Base-by-base conservation (phyloP, 2,888 invertebrate species). In the Lasioglossum calceatum region DNA sequence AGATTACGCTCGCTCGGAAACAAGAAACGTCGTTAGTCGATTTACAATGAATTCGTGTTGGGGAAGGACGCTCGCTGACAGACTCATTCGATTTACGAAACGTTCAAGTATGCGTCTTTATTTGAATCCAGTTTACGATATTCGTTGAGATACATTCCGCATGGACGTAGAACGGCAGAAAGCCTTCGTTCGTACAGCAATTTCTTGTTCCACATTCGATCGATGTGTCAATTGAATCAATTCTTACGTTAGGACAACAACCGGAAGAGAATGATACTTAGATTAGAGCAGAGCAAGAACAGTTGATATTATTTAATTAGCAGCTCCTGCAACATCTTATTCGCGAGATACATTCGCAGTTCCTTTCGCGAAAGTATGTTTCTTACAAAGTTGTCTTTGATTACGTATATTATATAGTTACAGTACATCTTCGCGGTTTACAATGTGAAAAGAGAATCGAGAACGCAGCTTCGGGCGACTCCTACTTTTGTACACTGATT, bases 61-160 rank as follows among this genome's bases (percentile, higher is more conserved):
- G 44, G 44, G 10, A 39, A 39, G 36, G 67, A 39, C 39, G 19
- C 67, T 67, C 36, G 67, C 67, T 4, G 3, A 67, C 10, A 39
- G 39, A 39, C 19, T 39, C 10, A 70, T 70, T 23, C 70, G 23
- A 70, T 70, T 39, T 70, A 4, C 39, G 23, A 70, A 70, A 70
- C 39, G 39, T 70, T 70, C 70, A 23, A 36, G 4, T 70, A 70
- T 70, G 70, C 23, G 70, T 23, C 23, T 70, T 70, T 70, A 70
- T 70, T 70, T 70, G 4, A 70, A 23, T 70, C 10, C 10, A 70
- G 32, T 67, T 67, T 36, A 19, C 39, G 70, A 39, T 39, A 23
- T 12, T 70, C 70, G 39, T 39, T 39, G 10, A 23, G 23, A 39
- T 70, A 70, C 70, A 70, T 39, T 70, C 39, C 16, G 39, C 0